Percentiles rank a stretch among this genome's conserved stretches.
Evolutionary conservation across 2,888 invertebrate genomes (phyloP).

Genomic region (Caenorhabditis sp.): DNA sequence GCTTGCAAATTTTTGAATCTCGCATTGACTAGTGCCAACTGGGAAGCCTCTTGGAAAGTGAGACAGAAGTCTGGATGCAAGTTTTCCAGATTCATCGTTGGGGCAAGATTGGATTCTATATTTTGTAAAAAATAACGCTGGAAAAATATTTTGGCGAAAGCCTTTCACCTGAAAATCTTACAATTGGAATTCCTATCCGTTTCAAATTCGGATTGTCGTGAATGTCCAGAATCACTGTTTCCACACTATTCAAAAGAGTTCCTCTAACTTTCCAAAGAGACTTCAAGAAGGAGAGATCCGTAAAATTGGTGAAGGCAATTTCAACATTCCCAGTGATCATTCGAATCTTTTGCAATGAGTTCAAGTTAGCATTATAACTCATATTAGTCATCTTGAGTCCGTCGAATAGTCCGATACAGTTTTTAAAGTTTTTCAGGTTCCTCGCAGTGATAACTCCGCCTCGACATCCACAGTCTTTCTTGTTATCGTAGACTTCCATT

Average conservation of each 20-base stretch:
- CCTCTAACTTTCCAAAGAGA: neutral
- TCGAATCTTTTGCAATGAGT: neutral
- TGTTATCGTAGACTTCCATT: slow-evolving; percentile 10
- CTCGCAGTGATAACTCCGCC: neutral
- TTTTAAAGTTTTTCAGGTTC: neutral
- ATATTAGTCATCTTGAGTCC: neutral
- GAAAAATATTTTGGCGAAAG: no score
- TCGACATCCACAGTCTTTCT: slow-evolving; percentile 22
- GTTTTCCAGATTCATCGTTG: slow-evolving; percentile 19
- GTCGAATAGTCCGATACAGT: neutral
- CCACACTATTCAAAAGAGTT: neutral
- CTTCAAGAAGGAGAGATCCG: slow-evolving; percentile 15
- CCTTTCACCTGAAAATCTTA: no score
- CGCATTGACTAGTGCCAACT: neutral
- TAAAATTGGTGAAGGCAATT: slow-evolving; percentile 5
- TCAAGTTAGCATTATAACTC: neutral
- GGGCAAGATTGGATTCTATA: no score
- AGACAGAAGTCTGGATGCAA: slow-evolving; percentile 41
- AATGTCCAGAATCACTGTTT: slow-evolving; percentile 21
- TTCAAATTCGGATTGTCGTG: slow-evolving; percentile 32
- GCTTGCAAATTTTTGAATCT: neutral
- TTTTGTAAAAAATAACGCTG: no score
- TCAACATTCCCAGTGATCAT: slow-evolving; percentile 12
- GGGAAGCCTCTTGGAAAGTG: neutral
- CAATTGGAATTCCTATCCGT: slow-evolving; percentile 16